Evolutionary conservation across 2,797 vertebrate species (phyloP).

Genomic region (Enteromius trimaculatus): DNA sequence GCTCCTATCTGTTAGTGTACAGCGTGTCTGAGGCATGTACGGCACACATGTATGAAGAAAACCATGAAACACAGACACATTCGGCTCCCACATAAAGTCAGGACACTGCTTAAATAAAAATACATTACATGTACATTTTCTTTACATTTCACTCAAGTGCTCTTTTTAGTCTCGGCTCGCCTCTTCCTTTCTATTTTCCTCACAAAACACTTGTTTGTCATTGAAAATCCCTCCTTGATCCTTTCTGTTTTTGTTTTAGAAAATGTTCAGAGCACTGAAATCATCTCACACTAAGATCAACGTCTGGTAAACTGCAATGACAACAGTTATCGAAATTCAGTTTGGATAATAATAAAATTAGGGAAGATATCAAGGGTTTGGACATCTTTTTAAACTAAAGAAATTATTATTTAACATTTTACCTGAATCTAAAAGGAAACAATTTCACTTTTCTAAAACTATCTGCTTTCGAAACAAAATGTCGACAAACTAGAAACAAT

Average conservation of each 20-base stretch:
- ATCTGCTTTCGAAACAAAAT: neutral
- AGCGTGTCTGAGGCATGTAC: constrained; percentile 41
- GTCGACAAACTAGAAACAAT: neutral
- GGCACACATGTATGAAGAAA: constrained; percentile 66
- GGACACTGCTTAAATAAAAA: constrained; percentile 67
- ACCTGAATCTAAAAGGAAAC: neutral
- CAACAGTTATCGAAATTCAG: neutral
- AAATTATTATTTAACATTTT: neutral
- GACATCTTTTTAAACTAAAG: neutral
- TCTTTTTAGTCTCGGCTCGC: constrained; percentile 44
- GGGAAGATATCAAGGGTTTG: neutral
- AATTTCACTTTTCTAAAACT: constrained; percentile 13
- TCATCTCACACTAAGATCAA: neutral
- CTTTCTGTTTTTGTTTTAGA: neutral
- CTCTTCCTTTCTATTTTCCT: constrained; percentile 48
- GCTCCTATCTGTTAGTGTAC: constrained; percentile 36
- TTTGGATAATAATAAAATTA: neutral
- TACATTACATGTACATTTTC: constrained; percentile 59
- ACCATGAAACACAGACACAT: constrained; percentile 53
- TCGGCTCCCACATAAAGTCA: constrained; percentile 69
- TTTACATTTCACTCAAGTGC: constrained; percentile 53
- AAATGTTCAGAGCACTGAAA: constrained; percentile 12
- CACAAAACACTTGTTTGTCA: constrained; percentile 48
- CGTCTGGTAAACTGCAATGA: neutral
- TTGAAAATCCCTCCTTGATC: constrained; percentile 14